A percentile compares a stretch with the other conserved stretches of the same genome.
Conservation (phyloP, 2,888 invertebrate genomes). For the Philonicus albiceps region DNA sequence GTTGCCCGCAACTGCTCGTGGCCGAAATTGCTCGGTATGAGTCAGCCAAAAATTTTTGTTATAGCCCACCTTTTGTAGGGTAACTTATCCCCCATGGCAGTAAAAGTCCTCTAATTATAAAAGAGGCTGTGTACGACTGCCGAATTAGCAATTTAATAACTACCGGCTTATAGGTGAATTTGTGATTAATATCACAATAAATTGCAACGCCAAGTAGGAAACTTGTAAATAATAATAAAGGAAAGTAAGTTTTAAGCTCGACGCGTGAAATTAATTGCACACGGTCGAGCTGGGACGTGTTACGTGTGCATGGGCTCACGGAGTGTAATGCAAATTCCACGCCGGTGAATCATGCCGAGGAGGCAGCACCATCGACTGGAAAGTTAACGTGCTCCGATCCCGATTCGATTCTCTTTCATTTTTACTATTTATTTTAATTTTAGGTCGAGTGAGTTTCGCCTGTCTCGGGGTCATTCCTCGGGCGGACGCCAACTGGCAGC, state of each 20-base stretch:
- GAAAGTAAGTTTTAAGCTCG: neutral
- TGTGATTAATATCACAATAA: neutral
- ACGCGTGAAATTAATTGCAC: constrained; percentile 29
- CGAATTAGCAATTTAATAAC: neutral
- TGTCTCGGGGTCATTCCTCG: neutral
- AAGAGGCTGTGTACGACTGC: neutral
- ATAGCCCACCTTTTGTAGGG: neutral
- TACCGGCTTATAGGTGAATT: neutral
- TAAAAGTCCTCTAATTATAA: neutral
- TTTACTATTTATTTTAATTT: constrained; percentile 10
- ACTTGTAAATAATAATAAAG: neutral
- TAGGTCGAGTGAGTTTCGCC: neutral
- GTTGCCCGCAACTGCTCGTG: neutral
- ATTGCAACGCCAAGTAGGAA: neutral
- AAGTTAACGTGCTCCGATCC: constrained; percentile 33
- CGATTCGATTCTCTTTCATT: constrained; percentile 1
- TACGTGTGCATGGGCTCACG: neutral
- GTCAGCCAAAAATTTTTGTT: neutral
- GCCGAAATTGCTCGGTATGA: constrained; percentile 10
- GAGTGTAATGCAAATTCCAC: constrained; percentile 26
- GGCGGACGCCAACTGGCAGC: neutral
- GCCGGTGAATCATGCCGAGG: constrained; percentile 6
- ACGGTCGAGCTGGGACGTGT: neutral
- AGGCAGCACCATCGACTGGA: constrained; percentile 20
- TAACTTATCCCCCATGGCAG: neutral